These are phyloP conservation scores for Hydriomena furcata DNA, from an alignment of 2,888 invertebrate genomes.

Conservation along the genomic window DNA sequence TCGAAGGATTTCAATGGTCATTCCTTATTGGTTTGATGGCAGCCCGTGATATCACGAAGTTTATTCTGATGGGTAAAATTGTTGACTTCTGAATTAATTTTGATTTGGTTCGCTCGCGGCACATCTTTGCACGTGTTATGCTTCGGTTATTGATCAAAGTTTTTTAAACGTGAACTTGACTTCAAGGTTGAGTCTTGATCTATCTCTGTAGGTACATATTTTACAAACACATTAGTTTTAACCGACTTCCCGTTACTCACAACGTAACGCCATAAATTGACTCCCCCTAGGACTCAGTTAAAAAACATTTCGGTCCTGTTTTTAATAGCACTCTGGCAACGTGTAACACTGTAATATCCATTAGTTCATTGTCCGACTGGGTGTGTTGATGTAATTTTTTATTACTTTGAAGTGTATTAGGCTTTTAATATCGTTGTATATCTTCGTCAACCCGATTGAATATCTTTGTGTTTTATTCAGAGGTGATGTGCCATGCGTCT, in stretches of 20 bases:
- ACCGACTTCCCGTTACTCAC: slow-evolving; percentile 15
- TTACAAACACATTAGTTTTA: slow-evolving; percentile 3
- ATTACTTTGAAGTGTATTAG: slow-evolving; percentile 4
- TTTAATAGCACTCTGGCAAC: slow-evolving; percentile 38
- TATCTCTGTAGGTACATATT: neutral
- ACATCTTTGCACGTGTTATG: slow-evolving; percentile 9
- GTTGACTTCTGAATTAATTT: slow-evolving; percentile 6
- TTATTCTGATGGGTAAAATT: slow-evolving; percentile 16
- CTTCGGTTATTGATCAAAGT: slow-evolving; percentile 21
- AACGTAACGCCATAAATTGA: slow-evolving; percentile 30
- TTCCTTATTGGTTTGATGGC: slow-evolving; percentile 22
- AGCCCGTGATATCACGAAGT: slow-evolving; percentile 2
- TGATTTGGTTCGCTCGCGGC: slow-evolving; percentile 15
- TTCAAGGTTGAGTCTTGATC: slow-evolving; percentile 15
- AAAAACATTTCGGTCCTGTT: slow-evolving; percentile 32
- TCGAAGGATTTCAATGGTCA: slow-evolving; percentile 38
- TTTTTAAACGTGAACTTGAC: slow-evolving; percentile 14
- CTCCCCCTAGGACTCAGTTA: slow-evolving; percentile 15
- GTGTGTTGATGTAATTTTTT: slow-evolving; percentile 29
- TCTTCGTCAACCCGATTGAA: neutral
- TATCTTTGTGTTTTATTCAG: no score
- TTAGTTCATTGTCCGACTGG: slow-evolving; percentile 45
- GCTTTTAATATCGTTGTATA: slow-evolving; percentile 2
- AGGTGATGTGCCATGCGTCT: no score
- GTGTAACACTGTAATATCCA: slow-evolving; percentile 41